Evolutionary conservation across 2,113 vertebrate genomes (phyloP), one percentile per base, ranked within the genome.

Genomic region (Platycercus adscitus): DNA sequence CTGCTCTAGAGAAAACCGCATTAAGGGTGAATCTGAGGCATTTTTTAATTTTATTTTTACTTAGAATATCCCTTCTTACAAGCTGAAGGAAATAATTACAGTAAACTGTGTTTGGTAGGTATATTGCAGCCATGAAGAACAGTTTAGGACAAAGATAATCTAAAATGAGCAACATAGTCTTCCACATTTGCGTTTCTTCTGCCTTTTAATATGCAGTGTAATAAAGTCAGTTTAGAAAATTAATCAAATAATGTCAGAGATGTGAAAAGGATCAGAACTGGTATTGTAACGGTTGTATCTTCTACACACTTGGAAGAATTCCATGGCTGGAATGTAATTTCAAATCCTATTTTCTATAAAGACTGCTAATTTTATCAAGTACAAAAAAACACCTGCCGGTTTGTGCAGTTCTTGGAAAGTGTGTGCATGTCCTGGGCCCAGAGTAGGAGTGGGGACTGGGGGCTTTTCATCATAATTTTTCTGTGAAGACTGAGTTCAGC

Each of bases 401-500:
- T 26, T 29, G 10, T 50, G 52, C 60, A 72, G 56, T 64, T 85
- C 55, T 37, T 39, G 56, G 86, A 86, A 93, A 66, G 47, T 25
- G 21, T 60, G 41, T 0, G 0, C 3, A 2, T 85, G 81, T 91
- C 81, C 56, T 82, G 66, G 50, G 84, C 79, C 88, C 15, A 20
- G 68, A 82, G 69, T 4, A 2, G 28, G 78, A 90, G 83, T 46
- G 19, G 37, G 31, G 41, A 94, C 44, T 60, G 80, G 84, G 49
- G 88, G 39, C 79, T 88, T 78, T 81, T 89, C 53, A 25, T 82
- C 70, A 17, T 20, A 14, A 0, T 66, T 93, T 94, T 86, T 60
- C 86, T 96, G 95, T 97, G 92, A 96, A 93, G 88, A 64, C 43
- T 47, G 61, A 85, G 81, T 50, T 64, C 39, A 93, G 25, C 21